Evolutionary conservation across 2,113 vertebrate species (phyloP), one percentile per base, ranked within the genome.

Genomic region (Heterocephalus glaber): DNA sequence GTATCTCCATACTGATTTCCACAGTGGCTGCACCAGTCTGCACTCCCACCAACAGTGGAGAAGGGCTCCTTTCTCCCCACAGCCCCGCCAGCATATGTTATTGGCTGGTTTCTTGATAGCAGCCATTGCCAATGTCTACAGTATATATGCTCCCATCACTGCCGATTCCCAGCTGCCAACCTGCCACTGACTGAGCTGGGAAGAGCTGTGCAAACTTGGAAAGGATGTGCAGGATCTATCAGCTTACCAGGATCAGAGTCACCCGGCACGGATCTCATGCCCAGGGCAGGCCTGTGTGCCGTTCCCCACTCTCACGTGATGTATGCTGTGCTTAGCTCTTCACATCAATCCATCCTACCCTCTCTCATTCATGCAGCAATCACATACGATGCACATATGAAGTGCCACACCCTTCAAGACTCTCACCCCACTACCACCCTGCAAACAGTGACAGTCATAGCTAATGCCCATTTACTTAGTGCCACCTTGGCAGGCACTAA

Each of bases 191-290:
- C 63, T 52, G 30, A 41, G 22, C 28, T 20, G 22, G 33, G 49
- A n/a, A 44, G 35, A 85, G 41, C 24, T 19, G 41, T 8, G 6
- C 26, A 26, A 47, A 14, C 19, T 19, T 35, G 22, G 63, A 61
- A 52, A 63, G 47, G 20, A 49, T 12, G 9, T 24, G 24, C 38
- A 26, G 1, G 0, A 35, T 5, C n/a, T 0, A 33, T 14, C 19
- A 44, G 61, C 44, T 6, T 1, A 13, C 0, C 0, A 2, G 3
- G 11, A 41, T 1, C 26, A 7, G 33, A 60, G 89, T 2, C 60
- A 72, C 49, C 14, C 16, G 14, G 49, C 30, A 0, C 47, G 35
- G 76, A 16, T 41, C 44, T 19, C 13, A 33, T 0, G 20, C 28
- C 60, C 65, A 49, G 38, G n/a, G 14, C 8, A 1, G 56, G 33